phyloP scores from a whole-genome alignment of 2,888 invertebrate genomes.

The Hanleya hanleyi region DNA sequence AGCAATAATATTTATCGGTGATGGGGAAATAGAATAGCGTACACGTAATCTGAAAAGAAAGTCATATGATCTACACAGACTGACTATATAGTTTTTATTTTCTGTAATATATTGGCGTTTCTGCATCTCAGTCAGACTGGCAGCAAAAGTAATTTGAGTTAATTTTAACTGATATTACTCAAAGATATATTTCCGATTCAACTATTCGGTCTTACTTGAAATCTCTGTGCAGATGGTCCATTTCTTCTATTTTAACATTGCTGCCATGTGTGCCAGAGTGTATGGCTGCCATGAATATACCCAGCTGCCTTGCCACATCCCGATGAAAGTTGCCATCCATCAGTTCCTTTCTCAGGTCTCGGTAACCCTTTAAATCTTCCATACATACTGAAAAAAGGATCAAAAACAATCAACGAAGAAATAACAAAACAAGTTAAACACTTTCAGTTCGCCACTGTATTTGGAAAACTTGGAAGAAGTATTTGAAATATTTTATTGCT shows the following conservation, averaged over 20 bases:
- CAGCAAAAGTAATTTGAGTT: too few species aligned
- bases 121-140: too few species aligned
- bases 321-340: constrained; percentile 41
- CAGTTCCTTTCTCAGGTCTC: constrained; percentile 36
- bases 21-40: too few species aligned
- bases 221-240: constrained; percentile 33
- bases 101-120: too few species aligned
- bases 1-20: too few species aligned
- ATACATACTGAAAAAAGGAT: constrained; percentile 47
- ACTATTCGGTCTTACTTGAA: constrained; percentile 55
- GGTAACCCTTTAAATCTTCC: constrained; percentile 47
- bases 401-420: neutral
- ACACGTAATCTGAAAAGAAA: too few species aligned
- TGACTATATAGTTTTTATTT: too few species aligned
- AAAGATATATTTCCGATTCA: too few species aligned
- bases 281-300: constrained; percentile 41
- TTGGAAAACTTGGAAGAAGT: too few species aligned
- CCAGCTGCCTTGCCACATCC: constrained; percentile 37
- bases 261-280: constrained; percentile 45
- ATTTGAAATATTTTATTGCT: too few species aligned
- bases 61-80: too few species aligned
- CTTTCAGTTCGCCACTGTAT: neutral
- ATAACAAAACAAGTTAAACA: neutral
- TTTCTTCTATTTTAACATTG: constrained; percentile 33
- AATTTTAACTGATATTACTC: too few species aligned